Conservation (phyloP, 2,797 vertebrate genomes). For the Sebastes itinus region DNA sequence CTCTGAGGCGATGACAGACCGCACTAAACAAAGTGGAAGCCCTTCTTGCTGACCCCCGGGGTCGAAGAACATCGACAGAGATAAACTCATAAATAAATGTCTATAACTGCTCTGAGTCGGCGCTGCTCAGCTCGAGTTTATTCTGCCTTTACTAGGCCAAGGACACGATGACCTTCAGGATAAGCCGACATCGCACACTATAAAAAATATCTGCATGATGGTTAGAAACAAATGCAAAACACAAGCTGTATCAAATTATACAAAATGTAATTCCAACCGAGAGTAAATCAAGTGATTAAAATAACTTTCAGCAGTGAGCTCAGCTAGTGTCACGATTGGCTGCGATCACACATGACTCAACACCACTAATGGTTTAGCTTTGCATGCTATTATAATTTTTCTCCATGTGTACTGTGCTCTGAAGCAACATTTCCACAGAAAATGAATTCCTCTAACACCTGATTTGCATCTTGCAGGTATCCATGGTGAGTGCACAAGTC, state of each 20-base stretch:
- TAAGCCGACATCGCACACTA: background rate
- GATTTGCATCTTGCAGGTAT: background rate
- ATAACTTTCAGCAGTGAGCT: background rate
- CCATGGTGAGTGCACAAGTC: background rate
- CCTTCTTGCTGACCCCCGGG: slow-evolving; percentile 1
- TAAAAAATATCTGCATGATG: background rate
- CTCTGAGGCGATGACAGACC: slow-evolving; percentile 70
- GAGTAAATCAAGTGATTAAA: background rate
- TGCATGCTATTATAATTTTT: background rate
- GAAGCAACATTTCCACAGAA: background rate
- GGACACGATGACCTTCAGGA: background rate
- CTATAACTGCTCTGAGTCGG: background rate
- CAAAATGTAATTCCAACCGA: background rate
- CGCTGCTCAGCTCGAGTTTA: background rate
- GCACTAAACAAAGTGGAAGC: slow-evolving; percentile 60
- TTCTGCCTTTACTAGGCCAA: background rate
- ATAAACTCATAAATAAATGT: slow-evolving; percentile 64
- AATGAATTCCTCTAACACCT: background rate
- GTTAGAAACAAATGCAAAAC: background rate
- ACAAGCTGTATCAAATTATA: background rate
- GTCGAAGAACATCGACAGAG: slow-evolving; percentile 53
- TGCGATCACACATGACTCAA: background rate
- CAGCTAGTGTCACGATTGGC: background rate
- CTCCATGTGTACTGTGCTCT: background rate
- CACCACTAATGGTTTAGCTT: background rate